A percentile compares a stretch with the other conserved stretches of the same genome.
Evolutionary conservation across 2,888 invertebrate species (phyloP).

Genomic region (Bursaphelenchus okinawaensis): DNA sequence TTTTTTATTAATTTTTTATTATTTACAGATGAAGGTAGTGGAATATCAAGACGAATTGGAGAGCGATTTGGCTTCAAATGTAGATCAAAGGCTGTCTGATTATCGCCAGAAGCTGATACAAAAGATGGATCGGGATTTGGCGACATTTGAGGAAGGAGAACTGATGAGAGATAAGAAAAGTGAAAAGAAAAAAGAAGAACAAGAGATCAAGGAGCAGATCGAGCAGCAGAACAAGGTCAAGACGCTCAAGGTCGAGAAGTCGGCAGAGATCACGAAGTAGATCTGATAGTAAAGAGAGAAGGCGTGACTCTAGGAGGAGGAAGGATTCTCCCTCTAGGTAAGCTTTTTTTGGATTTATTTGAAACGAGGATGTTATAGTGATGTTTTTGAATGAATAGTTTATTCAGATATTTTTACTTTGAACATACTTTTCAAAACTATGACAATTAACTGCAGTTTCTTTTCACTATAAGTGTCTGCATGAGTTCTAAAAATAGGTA

Average conservation of each 20-base stretch:
- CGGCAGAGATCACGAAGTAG: neutral
- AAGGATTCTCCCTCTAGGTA: neutral
- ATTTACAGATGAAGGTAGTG: constrained; percentile 48
- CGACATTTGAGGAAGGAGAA: constrained; percentile 5
- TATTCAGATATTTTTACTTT: no score
- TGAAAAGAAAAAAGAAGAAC: constrained; percentile 4
- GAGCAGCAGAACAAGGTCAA: neutral
- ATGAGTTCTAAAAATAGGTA: no score
- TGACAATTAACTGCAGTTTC: no score
- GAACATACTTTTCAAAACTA: no score
- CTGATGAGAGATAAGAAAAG: neutral
- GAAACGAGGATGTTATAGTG: no score
- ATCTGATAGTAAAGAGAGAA: neutral
- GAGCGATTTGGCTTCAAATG: constrained; percentile 32
- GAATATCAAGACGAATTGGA: constrained; percentile 52
- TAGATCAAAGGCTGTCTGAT: constrained; percentile 32
- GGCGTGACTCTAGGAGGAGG: neutral
- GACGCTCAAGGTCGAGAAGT: neutral
- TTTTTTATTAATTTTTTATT: no score
- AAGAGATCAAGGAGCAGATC: neutral
- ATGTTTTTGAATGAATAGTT: no score
- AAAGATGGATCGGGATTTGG: constrained; percentile 28
- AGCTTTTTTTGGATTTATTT: no score
- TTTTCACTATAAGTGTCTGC: no score
- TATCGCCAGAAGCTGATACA: constrained; percentile 30